phyloP scores from a whole-genome alignment of 2,888 invertebrate genomes.

The Azorinus chamasolen region DNA sequence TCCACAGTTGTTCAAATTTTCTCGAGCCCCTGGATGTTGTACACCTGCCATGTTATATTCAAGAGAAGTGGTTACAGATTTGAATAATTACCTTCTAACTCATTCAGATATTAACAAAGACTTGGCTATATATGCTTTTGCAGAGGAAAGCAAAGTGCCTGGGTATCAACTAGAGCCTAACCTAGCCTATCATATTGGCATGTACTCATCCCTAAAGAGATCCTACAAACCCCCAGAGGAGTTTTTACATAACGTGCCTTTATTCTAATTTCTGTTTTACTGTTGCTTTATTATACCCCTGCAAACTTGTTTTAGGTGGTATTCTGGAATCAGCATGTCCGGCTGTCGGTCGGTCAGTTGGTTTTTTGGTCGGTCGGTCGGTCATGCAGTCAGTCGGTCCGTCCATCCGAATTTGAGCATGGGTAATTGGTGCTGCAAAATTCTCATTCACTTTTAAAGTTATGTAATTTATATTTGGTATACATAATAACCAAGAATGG shows the following conservation, averaged over 20 bases:
- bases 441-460: too few species aligned
- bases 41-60: slow-evolving; percentile 84
- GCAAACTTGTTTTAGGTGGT: too few species aligned
- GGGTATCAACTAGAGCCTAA: slow-evolving; percentile 81
- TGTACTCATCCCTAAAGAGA: slow-evolving; percentile 76
- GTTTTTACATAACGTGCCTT: slow-evolving; percentile 58
- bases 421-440: too few species aligned
- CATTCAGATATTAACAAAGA: slow-evolving; percentile 74
- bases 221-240: slow-evolving; percentile 64
- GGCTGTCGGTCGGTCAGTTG: too few species aligned
- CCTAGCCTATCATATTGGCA: slow-evolving; percentile 81
- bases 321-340: too few species aligned
- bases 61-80: slow-evolving; percentile 45
- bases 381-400: too few species aligned
- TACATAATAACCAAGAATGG: too few species aligned
- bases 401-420: too few species aligned
- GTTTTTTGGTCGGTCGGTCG: too few species aligned
- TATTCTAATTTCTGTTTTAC: too few species aligned
- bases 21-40: slow-evolving; percentile 81
- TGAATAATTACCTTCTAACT: slow-evolving; percentile 69
- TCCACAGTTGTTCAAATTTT: slow-evolving; percentile 73
- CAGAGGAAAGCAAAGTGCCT: slow-evolving; percentile 45
- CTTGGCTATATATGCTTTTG: slow-evolving; percentile 76
- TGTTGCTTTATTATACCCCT: too few species aligned
- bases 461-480: too few species aligned